A percentile compares a stretch with the other conserved stretches of the same genome.
These are phyloP conservation scores for Rhyacichthys aspro DNA, from an alignment of 2,797 vertebrate species.

Conservation along the genomic window DNA sequence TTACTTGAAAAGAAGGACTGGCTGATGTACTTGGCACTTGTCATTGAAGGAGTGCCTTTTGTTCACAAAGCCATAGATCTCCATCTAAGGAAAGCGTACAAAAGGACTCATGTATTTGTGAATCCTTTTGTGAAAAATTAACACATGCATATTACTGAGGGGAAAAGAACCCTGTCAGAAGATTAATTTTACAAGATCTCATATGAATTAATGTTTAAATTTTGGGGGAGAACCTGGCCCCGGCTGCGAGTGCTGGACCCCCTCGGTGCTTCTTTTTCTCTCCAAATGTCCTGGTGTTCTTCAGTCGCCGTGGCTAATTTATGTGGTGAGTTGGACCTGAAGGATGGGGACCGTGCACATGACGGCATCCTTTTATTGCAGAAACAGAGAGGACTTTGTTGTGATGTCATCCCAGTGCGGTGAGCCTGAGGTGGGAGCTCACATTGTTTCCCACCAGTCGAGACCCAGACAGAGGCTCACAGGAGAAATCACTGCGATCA, in stretches of 20 bases:
- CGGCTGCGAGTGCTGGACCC: not conserved
- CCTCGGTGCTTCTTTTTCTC: constrained; percentile 6
- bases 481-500: constrained; percentile 54
- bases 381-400: constrained; percentile 73
- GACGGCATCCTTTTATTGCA: constrained; percentile 68
- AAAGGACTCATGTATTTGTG: constrained; percentile 68
- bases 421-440: constrained; percentile 56
- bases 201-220: constrained; percentile 43
- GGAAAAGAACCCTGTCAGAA: constrained; percentile 37
- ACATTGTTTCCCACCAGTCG: constrained; percentile 59
- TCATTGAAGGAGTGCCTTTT: constrained; percentile 83
- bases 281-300: constrained; percentile 38
- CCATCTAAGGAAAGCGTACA: constrained; percentile 69
- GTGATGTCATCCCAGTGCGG: constrained; percentile 65
- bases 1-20: constrained; percentile 81
- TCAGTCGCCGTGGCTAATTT: constrained; percentile 66
- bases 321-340: constrained; percentile 63
- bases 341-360: constrained; percentile 51
- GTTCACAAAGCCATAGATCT: constrained; percentile 79
- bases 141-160: constrained; percentile 28
- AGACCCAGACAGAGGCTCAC: constrained; percentile 23
- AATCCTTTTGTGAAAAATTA: constrained; percentile 74
- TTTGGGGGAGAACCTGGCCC: constrained; percentile 33
- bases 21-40: constrained; percentile 81
- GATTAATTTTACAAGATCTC: constrained; percentile 55